Evolutionary conservation across 2,888 invertebrate species (phyloP), one percentile per base, ranked within the genome.

Genomic region (Argyresthia albistria): DNA sequence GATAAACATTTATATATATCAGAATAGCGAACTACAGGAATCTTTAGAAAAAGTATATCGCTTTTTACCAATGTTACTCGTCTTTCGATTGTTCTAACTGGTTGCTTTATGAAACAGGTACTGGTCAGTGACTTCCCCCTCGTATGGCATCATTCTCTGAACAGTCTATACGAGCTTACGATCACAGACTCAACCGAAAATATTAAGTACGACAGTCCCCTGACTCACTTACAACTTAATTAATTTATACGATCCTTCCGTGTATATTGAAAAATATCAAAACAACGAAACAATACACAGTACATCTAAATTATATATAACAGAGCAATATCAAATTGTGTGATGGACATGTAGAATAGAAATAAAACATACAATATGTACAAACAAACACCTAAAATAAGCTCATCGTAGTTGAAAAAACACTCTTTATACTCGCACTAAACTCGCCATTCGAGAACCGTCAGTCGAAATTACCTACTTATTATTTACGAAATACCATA

Each of bases 291-390:
- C 25, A 25, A 25, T 25, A 25, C 25, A 25, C 25, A 25, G 25
- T 25, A 25, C 25, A 25, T 25, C 25, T 25, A 25, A 25, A 25
- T n/a, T n/a, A n/a, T n/a, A n/a, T 35, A 42, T 43, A 42, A 39
- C 42, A 16, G 12, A 36, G 7, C 43, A 25, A 12, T 36, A 37
- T 49, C 37, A 37, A 51, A 36, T 47, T 54, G 60, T 72, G 73
- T 69, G 76, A 78, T 74, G 76, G 67, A 71, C 69, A 65, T 25
- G 25, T 25, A 25, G 6, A 25, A 25, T 25, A 25, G 3, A 60
- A 39, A n/a, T 39, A 68, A 75, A 79, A 80, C 76, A 73, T 80
- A 80, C 80, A 81, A 80, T 82, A 82, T 82, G 80, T 82, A 82
- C 82, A 82, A 80, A 80, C 75, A 79, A 79, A 78, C 67, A 66